Percentiles rank a stretch among this genome's conserved stretches.
Conservation (phyloP, 2,113 vertebrate species). For the Elgaria multicarinata region DNA sequence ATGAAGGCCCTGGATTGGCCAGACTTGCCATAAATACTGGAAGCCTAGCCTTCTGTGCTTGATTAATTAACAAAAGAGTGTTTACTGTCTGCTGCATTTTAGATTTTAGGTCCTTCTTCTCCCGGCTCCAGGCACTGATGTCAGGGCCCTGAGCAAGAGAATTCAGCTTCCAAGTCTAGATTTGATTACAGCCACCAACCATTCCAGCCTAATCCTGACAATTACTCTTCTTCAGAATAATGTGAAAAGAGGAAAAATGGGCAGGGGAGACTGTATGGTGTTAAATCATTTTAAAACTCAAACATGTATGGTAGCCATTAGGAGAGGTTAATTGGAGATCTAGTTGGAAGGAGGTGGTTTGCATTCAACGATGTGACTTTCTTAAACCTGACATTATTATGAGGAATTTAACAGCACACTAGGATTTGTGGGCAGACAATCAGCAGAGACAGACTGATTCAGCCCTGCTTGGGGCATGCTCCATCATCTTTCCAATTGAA, state of each 20-base stretch:
- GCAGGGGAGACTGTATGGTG: not conserved
- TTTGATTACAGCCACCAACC: not conserved
- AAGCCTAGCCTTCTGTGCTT: not conserved
- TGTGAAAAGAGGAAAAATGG: not conserved
- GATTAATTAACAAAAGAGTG: not conserved
- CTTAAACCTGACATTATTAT: not conserved
- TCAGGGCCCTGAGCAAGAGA: not conserved
- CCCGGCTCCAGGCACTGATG: not conserved
- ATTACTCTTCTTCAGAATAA: not conserved
- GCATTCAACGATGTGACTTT: not conserved
- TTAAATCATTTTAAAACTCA: not conserved
- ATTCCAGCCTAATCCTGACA: no score
- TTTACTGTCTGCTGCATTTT: not conserved
- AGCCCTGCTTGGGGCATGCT: not conserved
- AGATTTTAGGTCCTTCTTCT: not conserved
- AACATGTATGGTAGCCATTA: not conserved
- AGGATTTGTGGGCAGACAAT: not conserved
- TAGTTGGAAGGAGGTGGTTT: not conserved
- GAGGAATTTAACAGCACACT: not conserved
- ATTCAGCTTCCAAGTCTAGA: not conserved
- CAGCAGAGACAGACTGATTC: not conserved
- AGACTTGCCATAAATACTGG: not conserved
- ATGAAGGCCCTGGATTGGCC: not conserved
- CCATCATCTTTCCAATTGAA: constrained; percentile 40
- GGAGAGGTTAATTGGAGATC: not conserved